Conservation (phyloP, 1,140 invertebrate species). For the Formica exsecta region DNA sequence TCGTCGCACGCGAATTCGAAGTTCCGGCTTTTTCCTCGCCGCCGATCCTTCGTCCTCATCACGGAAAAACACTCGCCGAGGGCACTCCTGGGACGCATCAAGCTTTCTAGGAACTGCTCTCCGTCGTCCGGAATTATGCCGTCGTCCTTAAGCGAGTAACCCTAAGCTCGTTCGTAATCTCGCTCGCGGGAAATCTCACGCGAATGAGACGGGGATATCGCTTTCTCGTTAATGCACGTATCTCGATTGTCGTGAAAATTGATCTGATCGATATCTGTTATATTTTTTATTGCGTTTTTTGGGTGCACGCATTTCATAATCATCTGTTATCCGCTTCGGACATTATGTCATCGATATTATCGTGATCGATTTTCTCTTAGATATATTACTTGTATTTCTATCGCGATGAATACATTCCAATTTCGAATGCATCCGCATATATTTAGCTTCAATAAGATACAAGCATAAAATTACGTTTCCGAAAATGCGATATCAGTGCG, state of each 20-base stretch:
- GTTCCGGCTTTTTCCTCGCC: conserved; percentile 49
- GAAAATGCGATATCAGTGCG: conserved; percentile 31
- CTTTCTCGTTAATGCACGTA: background rate
- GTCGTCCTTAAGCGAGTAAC: conserved; percentile 55
- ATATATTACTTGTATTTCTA: background rate
- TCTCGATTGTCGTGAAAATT: conserved; percentile 12
- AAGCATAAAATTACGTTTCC: background rate
- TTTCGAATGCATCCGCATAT: background rate
- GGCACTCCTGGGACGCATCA: conserved; percentile 66
- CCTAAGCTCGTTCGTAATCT: conserved; percentile 59
- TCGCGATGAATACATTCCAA: background rate
- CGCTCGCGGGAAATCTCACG: conserved; percentile 59
- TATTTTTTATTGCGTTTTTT: background rate
- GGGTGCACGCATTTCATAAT: background rate
- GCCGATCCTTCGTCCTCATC: conserved; percentile 22
- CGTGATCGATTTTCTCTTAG: background rate
- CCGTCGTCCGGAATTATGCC: conserved; percentile 45
- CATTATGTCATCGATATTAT: background rate
- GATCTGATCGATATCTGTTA: conserved; percentile 15
- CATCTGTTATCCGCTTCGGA: background rate
- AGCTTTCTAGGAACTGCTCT: conserved; percentile 31
- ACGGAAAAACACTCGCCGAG: conserved; percentile 59
- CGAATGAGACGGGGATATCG: conserved; percentile 15
- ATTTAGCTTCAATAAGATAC: background rate
- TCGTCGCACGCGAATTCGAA: conserved; percentile 61